phyloP scores from a whole-genome alignment of 1,140 invertebrate genomes.

The Mactra quadrangularis region DNA sequence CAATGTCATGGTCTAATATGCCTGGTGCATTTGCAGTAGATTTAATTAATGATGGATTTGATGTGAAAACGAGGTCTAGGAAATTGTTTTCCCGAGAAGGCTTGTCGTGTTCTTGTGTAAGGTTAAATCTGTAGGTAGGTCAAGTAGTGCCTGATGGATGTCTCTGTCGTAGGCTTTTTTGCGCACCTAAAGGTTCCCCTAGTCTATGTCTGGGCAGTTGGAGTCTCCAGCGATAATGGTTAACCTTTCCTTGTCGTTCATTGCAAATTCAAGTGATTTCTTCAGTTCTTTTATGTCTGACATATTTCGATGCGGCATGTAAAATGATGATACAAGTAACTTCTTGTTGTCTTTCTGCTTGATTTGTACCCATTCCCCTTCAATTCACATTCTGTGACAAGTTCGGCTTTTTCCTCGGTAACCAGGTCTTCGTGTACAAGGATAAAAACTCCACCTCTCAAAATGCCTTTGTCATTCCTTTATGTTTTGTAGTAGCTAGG shows the following conservation, averaged over 20 bases:
- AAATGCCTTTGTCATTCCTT: conserved; percentile 56
- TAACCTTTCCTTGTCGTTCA: neutral
- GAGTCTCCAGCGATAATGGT: too few relatives aligned
- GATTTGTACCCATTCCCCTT: conserved; percentile 58
- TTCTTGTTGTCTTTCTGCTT: conserved; percentile 32
- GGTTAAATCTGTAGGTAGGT: conserved; percentile 11
- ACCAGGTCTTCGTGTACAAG: conserved; percentile 54
- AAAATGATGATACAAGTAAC: conserved; percentile 29
- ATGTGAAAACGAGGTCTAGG: conserved; percentile 53
- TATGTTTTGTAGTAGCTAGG: conserved; percentile 45
- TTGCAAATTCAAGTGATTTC: conserved; percentile 22
- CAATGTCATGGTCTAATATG: conserved; percentile 43
- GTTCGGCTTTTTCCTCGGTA: conserved; percentile 47
- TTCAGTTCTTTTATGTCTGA: neutral
- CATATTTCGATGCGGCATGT: conserved; percentile 45
- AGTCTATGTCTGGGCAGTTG: conserved; percentile 47
- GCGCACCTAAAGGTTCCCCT: neutral
- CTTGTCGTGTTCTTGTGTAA: conserved; percentile 19
- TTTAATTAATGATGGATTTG: too few relatives aligned
- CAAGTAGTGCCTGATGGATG: conserved; percentile 31
- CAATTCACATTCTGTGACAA: conserved; percentile 60
- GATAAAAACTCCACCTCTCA: conserved; percentile 59
- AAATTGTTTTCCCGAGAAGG: conserved; percentile 40
- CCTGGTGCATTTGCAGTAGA: conserved; percentile 1
- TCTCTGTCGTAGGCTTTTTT: conserved; percentile 4